Conservation (phyloP, 2,113 vertebrate genomes). For the Oncorhynchus tshawytscha region DNA sequence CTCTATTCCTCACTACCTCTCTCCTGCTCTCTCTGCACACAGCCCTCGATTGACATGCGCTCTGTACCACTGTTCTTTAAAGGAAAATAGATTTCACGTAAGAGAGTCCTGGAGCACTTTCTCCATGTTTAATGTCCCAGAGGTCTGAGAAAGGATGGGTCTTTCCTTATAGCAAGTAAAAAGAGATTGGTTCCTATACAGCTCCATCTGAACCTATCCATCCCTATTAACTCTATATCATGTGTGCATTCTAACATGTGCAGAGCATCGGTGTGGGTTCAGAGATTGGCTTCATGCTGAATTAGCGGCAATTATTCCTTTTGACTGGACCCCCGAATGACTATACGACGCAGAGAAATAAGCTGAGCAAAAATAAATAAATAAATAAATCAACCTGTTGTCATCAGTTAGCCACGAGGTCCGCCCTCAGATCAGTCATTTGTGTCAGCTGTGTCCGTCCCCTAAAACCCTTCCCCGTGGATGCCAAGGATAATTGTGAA, state of each 20-base stretch:
- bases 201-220: not conserved
- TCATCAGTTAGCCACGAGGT: conserved; percentile 30
- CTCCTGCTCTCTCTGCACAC: conserved; percentile 7
- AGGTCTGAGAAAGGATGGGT: conserved; percentile 34
- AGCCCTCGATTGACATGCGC: conserved; percentile 53
- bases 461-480: conserved; percentile 10
- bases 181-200: not conserved
- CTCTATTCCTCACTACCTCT: conserved; percentile 5
- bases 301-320: conserved; percentile 15
- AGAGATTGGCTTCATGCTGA: not conserved
- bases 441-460: conserved; percentile 25
- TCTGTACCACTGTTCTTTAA: conserved; percentile 49
- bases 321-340: conserved; percentile 11
- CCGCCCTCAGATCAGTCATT: conserved; percentile 9
- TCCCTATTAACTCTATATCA: not conserved
- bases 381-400: conserved; percentile 28
- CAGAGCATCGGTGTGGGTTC: not conserved
- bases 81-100: conserved; percentile 58
- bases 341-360: conserved; percentile 13
- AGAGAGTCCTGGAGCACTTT: conserved; percentile 54
- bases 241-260: not conserved
- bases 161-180: conserved; percentile 30
- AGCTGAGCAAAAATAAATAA: conserved; percentile 19
- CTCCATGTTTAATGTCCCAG: conserved; percentile 45
- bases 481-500: conserved; percentile 23